Conservation (phyloP, 2,888 invertebrate species). For the Augochlorella aurata region DNA sequence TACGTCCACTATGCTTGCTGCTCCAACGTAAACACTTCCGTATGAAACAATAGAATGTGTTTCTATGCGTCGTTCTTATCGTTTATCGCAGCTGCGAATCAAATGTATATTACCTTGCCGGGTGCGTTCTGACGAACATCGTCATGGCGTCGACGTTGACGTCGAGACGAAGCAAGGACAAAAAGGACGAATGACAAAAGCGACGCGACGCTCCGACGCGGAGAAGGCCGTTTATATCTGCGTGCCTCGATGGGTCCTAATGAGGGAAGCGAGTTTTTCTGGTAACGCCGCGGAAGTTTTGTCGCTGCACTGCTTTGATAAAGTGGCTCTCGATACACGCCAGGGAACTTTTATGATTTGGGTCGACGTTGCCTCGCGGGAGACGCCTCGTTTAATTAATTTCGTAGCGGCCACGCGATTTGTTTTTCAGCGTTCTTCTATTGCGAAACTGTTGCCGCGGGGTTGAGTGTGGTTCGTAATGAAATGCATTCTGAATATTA, state of each 20-base stretch:
- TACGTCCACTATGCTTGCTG: no score
- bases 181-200: slow-evolving; percentile 7
- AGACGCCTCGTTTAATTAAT: slow-evolving; percentile 21
- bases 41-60: no score
- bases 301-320: slow-evolving; percentile 29
- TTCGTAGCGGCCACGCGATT: slow-evolving; percentile 17
- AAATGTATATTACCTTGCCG: no score
- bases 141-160: no score
- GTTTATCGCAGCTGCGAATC: no score
- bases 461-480: not conserved
- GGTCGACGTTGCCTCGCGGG: slow-evolving; percentile 3
- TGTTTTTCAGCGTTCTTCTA: not conserved
- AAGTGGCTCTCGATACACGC: slow-evolving; percentile 41
- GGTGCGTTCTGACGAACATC: no score
- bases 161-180: not conserved
- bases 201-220: slow-evolving; percentile 29
- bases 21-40: no score
- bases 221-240: slow-evolving; percentile 13
- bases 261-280: slow-evolving; percentile 54
- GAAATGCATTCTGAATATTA: not conserved
- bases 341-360: slow-evolving; percentile 24
- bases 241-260: slow-evolving; percentile 44
- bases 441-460: not conserved
- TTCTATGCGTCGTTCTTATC: no score
- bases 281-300: slow-evolving; percentile 37